Base-by-base conservation (phyloP, 2,888 invertebrate species). In the Chouioia cunea region DNA sequence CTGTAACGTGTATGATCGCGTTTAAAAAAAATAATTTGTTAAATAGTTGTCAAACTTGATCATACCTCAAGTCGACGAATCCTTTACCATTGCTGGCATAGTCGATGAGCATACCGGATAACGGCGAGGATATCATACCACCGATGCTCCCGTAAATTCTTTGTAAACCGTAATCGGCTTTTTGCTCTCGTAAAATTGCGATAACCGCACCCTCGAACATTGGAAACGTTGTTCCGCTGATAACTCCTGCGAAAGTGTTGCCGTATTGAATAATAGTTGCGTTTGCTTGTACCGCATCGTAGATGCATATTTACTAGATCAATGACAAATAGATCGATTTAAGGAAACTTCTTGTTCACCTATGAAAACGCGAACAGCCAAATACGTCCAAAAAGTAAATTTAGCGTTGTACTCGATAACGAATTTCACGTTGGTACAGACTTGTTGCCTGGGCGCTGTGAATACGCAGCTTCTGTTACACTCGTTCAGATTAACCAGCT, bases 191-290 rank as follows among this genome's bases (percentile, higher is more conserved):
- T 69, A 93, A 86, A 77, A 93, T 92, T 4, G 93, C 91, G 70
- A 93, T 92, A 2, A 92, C 93, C 0, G 93, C 93, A 1, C 93
- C 92, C 84, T 93, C 93, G 81, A 93, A 93, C 92, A 93, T 93
- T 27, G 93, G 92, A 81, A 92, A 93, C 0, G 92, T 90, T 1
- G 93, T 93, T 0, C 93, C 92, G 52, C 92, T 89, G 70, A 93
- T 91, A 70, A 92, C 91, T 20, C 91, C 91, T 79, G 59, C 1
- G 52, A 36, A 36, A 36, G 27, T 27, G 6, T 27, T 27, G 6
- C 27, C 3, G 6, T 27, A 4, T 27, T 27, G 27, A 27, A 27
- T 4, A 27, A 27, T 6, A 27, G 2, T 27, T 27, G 2, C 27
- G 2, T 27, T 27, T n/a, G n/a, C n/a, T n/a, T n/a, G n/a, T n/a